phyloP scores from a whole-genome alignment of 2,888 invertebrate genomes.

The Orthonevra nobilis region DNA sequence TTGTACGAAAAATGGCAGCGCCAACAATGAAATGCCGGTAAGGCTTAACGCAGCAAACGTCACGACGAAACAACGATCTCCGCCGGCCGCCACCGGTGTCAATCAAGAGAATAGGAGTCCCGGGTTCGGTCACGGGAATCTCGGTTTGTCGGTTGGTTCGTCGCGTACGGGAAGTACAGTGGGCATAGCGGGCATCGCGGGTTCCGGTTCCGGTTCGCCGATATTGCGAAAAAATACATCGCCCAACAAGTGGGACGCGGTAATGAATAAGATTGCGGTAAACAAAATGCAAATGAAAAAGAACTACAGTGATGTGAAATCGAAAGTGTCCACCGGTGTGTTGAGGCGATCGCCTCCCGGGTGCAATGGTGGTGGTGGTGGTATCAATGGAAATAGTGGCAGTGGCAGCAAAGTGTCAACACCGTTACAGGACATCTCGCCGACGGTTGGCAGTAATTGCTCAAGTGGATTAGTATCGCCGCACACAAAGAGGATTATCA shows the following conservation, averaged over 20 bases:
- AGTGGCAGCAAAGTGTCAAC: constrained; percentile 71
- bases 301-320: constrained; percentile 92
- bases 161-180: constrained; percentile 69
- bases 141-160: constrained; percentile 50
- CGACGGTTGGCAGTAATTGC: constrained; percentile 59
- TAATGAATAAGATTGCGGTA: constrained; percentile 90
- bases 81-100: constrained; percentile 40
- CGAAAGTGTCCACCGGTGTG: constrained; percentile 86
- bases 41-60: constrained; percentile 48
- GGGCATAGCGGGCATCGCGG: constrained; percentile 60
- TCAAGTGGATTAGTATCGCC: constrained; percentile 73
- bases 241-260: constrained; percentile 87
- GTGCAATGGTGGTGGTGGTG: constrained; percentile 34
- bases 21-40: constrained; percentile 52
- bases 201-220: constrained; percentile 56
- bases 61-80: constrained; percentile 54
- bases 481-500: constrained; percentile 73
- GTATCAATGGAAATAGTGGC: constrained; percentile 47
- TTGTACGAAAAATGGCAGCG: constrained; percentile 30
- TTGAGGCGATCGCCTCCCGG: constrained; percentile 74
- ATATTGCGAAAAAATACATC: constrained; percentile 75
- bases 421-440: constrained; percentile 62
- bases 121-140: no score
- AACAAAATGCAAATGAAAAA: constrained; percentile 83
- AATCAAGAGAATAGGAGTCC: constrained; percentile 83